Evolutionary conservation across 2,113 vertebrate species (phyloP).

Genomic region (Forbesichthys agassizii): DNA sequence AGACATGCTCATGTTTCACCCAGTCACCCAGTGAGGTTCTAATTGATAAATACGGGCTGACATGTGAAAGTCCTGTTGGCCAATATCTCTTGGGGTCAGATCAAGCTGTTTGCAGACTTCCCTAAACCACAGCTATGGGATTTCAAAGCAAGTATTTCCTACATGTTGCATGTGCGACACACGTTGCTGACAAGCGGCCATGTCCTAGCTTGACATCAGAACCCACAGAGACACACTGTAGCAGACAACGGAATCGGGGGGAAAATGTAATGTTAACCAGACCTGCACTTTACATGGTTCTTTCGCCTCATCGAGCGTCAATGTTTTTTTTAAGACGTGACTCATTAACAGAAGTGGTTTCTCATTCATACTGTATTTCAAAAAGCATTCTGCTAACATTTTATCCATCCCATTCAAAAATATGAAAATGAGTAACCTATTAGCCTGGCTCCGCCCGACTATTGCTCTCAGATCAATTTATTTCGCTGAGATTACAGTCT

Average conservation of each 20-base stretch:
- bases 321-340: too few relatives aligned
- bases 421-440: too few relatives aligned
- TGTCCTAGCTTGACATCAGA: constrained; percentile 22
- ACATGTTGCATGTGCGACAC: constrained; percentile 44
- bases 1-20: constrained; percentile 38
- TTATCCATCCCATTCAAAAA: too few relatives aligned
- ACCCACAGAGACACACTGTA: constrained; percentile 12
- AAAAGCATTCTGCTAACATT: too few relatives aligned
- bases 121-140: constrained; percentile 39
- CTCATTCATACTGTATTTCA: too few relatives aligned
- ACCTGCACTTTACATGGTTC: not conserved
- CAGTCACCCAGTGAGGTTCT: constrained; percentile 11
- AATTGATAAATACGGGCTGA: constrained; percentile 35
- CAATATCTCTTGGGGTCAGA: constrained; percentile 36
- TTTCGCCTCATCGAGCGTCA: not conserved
- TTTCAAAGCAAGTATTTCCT: constrained; percentile 61
- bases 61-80: constrained; percentile 30
- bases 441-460: too few relatives aligned
- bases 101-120: constrained; percentile 34
- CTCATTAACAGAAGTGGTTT: too few relatives aligned
- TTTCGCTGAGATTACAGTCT: too few relatives aligned
- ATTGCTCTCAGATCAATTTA: too few relatives aligned
- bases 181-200: constrained; percentile 51
- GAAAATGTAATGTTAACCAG: not conserved
- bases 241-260: constrained; percentile 5